Evolutionary conservation across 2,797 vertebrate species (phyloP), one percentile per base, ranked within the genome.

Genomic region (Dendrocincla fuliginosa): DNA sequence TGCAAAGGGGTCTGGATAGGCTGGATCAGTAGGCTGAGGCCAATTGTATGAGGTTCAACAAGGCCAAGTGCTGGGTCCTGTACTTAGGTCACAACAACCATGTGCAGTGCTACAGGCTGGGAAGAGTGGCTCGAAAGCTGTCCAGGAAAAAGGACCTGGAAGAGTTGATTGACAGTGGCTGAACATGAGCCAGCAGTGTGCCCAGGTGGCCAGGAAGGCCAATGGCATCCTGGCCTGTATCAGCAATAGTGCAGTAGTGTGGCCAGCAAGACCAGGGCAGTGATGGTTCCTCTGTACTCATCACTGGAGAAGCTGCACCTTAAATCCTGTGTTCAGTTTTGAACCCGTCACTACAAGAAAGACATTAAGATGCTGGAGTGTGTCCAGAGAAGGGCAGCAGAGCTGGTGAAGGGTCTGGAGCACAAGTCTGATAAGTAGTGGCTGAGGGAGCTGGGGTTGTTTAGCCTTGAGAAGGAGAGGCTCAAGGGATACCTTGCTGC

Each of bases 111-210:
- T 13, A 10, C 9, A 27, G 69, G 3, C 37, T 56, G 22, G 17
- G 15, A 25, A 56, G 64, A 44, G 28, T 24, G 32, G 8, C 35
- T 81, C 47, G n/a, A 28, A 39, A 60, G 16, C 57, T 70, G 18
- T 35, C 5, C 0, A 0, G 16, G 5, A 37, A 14, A 41, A 46
- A 71, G 35, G 20, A 32, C 11, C 32, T 32, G 24, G 32, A 15
- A 4, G 1, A 65, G 20, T 4, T 65, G 27, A 18, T 55, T 2
- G 2, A 4, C 30, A 28, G 70, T 2, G 1, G 20, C 47, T 74
- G 37, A 61, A 24, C 19, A 6, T 9, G 5, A 74, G 44, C 39
- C 20, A 46, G 11, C 20, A 44, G 35, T 41, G 30, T 56, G 23
- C 23, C 17, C 28, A 39, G 42, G 30, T 49, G 25, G 6, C 16